A percentile compares a stretch with the other conserved stretches of the same genome.
Conservation (phyloP, 2,888 invertebrate species). For the Onchidella celtica region DNA sequence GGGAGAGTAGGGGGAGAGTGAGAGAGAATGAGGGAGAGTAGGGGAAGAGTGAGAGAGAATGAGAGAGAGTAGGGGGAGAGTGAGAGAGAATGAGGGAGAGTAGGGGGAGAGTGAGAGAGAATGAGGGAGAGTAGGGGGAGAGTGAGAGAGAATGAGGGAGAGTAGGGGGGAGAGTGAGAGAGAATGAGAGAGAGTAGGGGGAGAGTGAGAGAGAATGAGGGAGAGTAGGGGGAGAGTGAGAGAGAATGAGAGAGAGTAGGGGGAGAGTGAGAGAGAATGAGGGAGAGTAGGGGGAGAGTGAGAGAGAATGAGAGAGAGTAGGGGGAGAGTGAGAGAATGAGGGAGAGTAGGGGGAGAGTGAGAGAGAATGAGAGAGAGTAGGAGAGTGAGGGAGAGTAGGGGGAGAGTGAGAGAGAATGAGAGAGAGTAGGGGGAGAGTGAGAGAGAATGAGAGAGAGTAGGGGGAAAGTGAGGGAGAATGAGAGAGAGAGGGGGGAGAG, state of each 20-base stretch:
- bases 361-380: too few relatives aligned
- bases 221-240: not conserved
- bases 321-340: not conserved
- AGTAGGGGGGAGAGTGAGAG: not conserved
- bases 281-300: too few relatives aligned
- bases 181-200: not conserved
- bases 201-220: not conserved
- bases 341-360: not conserved
- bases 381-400: not conserved
- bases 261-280: not conserved
- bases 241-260: not conserved
- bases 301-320: not conserved
- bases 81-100: not conserved
- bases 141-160: not conserved
- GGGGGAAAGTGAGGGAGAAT: constrained; percentile 3
- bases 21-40: not conserved
- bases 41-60: not conserved
- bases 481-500: not conserved
- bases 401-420: not conserved
- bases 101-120: not conserved
- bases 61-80: not conserved
- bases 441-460: not conserved
- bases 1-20: not conserved
- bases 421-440: not conserved
- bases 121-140: not conserved